Evolutionary conservation across 2,797 vertebrate genomes (phyloP).

Genomic region (Myotis daubentonii): DNA sequence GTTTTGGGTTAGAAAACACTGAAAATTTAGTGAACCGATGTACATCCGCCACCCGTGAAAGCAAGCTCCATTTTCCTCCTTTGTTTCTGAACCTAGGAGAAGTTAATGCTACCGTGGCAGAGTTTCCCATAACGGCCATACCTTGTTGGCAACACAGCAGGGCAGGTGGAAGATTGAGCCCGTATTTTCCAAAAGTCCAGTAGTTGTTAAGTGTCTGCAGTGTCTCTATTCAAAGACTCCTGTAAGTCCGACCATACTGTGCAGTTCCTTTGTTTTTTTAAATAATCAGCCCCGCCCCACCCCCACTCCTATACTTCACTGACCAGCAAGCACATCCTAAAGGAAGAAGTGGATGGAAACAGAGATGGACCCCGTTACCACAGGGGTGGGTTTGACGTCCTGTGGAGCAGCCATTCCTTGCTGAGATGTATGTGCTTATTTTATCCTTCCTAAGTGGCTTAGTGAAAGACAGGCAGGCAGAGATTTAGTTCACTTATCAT

Average conservation of each 20-base stretch:
- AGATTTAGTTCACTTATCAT: conserved; percentile 24
- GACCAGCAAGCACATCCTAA: conserved; percentile 30
- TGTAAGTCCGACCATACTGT: neutral
- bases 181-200: neutral
- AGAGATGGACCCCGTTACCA: neutral
- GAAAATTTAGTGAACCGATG: neutral
- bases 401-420: neutral
- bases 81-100: conserved; percentile 44
- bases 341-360: conserved; percentile 4
- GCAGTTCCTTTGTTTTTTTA: neutral
- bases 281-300: neutral
- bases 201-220: neutral
- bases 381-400: neutral
- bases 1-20: neutral
- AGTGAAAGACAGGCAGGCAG: conserved; percentile 36
- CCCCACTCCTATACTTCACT: neutral
- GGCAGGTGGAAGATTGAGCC: neutral
- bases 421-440: neutral
- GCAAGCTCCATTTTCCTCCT: conserved; percentile 1
- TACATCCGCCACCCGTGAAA: neutral
- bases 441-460: conserved; percentile 63
- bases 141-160: conserved; percentile 2
- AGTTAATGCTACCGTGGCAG: neutral
- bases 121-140: neutral
- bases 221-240: conserved; percentile 6